Percentiles rank a stretch among this genome's conserved stretches.
Conservation (phyloP, 2,797 vertebrate species). For the Gymnodraco acuticeps region DNA sequence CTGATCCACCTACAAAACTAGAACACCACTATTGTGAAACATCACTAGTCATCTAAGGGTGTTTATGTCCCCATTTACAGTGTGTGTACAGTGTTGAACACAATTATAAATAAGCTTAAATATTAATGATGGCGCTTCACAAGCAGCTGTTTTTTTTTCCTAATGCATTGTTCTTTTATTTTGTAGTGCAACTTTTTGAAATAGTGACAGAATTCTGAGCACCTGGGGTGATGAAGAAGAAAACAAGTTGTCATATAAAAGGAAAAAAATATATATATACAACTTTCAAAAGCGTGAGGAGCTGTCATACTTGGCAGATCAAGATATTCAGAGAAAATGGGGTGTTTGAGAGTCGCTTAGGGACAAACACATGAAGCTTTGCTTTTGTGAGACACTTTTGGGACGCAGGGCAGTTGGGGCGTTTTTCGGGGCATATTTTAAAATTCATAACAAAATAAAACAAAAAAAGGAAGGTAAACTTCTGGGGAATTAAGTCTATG, state of each 20-base stretch:
- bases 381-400: conserved; percentile 73
- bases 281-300: conserved; percentile 79
- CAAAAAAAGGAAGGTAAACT: conserved; percentile 37
- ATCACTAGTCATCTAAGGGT: conserved; percentile 72
- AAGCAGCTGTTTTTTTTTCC: conserved; percentile 54
- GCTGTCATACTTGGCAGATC: conserved; percentile 83
- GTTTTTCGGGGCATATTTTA: conserved; percentile 71
- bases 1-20: conserved; percentile 84
- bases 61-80: conserved; percentile 77
- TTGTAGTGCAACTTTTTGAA: conserved; percentile 76
- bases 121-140: conserved; percentile 78
- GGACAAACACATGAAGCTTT: conserved; percentile 69
- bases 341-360: conserved; percentile 75
- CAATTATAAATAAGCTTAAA: conserved; percentile 83
- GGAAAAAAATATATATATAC: conserved; percentile 67
- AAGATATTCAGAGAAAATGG: conserved; percentile 73
- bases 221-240: conserved; percentile 83
- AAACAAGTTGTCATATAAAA: conserved; percentile 85
- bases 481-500: conserved; percentile 56
- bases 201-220: conserved; percentile 78
- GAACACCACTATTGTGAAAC: conserved; percentile 76
- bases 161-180: conserved; percentile 79
- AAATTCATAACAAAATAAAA: conserved; percentile 56
- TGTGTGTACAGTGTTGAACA: conserved; percentile 69
- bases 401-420: conserved; percentile 75